Conservation (phyloP, 2,113 vertebrate genomes). For the Solenodon paradoxus region DNA sequence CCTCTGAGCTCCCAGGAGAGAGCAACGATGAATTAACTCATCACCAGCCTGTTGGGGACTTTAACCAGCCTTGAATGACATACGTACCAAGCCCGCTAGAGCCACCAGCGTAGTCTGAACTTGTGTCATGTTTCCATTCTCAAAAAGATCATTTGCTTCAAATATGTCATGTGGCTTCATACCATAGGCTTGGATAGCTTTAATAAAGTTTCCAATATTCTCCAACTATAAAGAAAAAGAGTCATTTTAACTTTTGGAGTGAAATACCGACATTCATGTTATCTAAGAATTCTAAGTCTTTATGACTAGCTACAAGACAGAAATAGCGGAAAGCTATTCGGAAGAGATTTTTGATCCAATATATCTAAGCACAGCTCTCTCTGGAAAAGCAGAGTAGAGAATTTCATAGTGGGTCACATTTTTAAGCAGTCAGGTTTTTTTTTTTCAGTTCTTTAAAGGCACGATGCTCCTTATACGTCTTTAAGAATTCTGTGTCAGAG, state of each 20-base stretch:
- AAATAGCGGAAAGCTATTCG: background rate
- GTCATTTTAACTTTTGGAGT: background rate
- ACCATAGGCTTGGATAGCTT: conserved; percentile 93
- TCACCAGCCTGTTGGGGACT: background rate
- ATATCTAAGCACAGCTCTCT: background rate
- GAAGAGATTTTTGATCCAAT: background rate
- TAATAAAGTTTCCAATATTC: conserved; percentile 98
- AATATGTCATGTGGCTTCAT: conserved; percentile 97
- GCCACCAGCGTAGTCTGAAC: conserved; percentile 96
- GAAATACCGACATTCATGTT: background rate
- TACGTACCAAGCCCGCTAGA: conserved; percentile 94
- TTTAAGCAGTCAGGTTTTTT: background rate
- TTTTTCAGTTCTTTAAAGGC: background rate
- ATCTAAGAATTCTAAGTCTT: background rate
- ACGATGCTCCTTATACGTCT: background rate
- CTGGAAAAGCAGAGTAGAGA: background rate
- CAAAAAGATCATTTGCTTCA: conserved; percentile 98
- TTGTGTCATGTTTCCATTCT: conserved; percentile 98
- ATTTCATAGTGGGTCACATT: background rate
- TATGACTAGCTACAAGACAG: background rate
- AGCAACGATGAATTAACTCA: background rate
- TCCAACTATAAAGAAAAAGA: conserved; percentile 87
- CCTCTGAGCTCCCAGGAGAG: background rate
- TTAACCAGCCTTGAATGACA: background rate
- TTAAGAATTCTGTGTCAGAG: background rate